phyloP scores from a whole-genome alignment of 2,797 vertebrate species.

The Microhierax caerulescens region DNA sequence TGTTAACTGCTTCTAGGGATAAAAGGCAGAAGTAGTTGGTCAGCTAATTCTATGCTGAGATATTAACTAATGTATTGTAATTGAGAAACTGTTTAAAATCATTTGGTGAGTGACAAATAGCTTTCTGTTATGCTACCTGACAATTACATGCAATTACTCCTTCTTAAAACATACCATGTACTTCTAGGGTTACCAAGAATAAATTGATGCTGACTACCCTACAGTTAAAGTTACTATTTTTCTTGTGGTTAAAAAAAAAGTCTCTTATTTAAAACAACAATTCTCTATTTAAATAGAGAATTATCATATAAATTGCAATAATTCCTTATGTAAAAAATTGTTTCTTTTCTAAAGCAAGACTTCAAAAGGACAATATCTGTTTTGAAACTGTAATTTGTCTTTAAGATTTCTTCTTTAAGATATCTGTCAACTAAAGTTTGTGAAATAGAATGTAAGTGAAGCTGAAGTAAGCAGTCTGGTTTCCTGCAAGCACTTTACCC shows the following conservation, averaged over 20 bases:
- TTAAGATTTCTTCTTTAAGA: background rate
- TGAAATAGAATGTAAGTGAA: background rate
- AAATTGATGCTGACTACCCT: background rate
- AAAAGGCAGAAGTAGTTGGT: background rate
- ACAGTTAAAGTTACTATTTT: background rate
- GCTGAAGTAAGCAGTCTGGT: background rate
- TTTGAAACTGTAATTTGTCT: background rate
- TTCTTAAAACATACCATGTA: slow-evolving; percentile 5
- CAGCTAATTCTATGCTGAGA: background rate
- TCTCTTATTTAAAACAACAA: background rate
- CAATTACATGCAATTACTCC: background rate
- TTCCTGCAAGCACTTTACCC: background rate
- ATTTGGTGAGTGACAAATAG: background rate
- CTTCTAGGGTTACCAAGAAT: background rate
- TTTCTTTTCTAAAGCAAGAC: background rate
- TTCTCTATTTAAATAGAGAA: background rate
- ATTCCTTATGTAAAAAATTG: background rate
- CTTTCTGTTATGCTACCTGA: background rate
- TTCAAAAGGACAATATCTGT: background rate
- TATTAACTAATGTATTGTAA: background rate
- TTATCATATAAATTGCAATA: background rate
- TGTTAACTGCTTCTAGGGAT: background rate
- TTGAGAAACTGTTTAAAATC: background rate
- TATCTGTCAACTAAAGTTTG: background rate
- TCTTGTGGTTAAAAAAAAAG: background rate